A percentile compares a stretch with the other conserved stretches of the same genome.
phyloP scores from a whole-genome alignment of 1,140 invertebrate genomes.

The Pachypsylla venusta region DNA sequence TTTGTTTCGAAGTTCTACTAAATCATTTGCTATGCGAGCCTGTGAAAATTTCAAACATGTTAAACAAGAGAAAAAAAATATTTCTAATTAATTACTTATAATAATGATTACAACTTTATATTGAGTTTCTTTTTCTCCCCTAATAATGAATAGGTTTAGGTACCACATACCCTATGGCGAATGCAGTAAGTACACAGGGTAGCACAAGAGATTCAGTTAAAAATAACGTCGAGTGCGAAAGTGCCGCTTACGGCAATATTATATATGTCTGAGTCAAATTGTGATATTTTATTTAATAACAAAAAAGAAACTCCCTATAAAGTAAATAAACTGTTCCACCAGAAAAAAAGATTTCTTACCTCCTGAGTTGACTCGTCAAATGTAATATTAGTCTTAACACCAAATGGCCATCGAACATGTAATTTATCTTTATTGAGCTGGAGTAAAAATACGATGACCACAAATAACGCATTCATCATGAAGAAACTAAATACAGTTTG shows the following conservation, averaged over 20 bases:
- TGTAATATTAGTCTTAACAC: conserved; percentile 84
- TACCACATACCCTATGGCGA: no score
- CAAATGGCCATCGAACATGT: conserved; percentile 85
- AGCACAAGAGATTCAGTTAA: no score
- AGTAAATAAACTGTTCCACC: background rate
- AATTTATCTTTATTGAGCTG: conserved; percentile 90
- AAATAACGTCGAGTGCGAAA: no score
- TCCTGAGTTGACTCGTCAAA: conserved; percentile 73
- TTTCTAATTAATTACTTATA: no score
- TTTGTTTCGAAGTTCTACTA: conserved; percentile 88
- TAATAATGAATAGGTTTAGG: no score
- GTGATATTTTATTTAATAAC: background rate
- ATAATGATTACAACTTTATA: no score
- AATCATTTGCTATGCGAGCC: conserved; percentile 69
- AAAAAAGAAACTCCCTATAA: background rate
- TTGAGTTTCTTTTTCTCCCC: no score
- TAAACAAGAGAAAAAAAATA: no score
- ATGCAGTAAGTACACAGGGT: no score
- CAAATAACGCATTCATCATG: conserved; percentile 96
- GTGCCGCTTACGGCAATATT: no score
- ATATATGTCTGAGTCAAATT: background rate
- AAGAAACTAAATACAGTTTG: conserved; percentile 91
- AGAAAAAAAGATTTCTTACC: conserved; percentile 50
- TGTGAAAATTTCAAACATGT: no score
- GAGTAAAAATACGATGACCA: conserved; percentile 92